Conservation (phyloP, 2,888 invertebrate genomes). For the Ethmia dodecea region DNA sequence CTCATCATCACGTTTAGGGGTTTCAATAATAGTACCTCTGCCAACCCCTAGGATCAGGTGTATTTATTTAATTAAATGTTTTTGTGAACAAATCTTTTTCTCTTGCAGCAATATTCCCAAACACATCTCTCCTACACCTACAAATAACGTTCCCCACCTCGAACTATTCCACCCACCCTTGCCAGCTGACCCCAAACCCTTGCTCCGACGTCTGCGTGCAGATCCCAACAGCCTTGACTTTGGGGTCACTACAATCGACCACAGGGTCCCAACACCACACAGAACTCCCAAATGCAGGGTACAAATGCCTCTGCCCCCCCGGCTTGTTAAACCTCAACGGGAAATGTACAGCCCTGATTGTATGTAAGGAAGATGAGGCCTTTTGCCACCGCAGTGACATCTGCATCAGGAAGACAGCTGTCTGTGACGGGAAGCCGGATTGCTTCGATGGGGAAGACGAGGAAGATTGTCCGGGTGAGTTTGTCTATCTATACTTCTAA, state of each 20-base stretch:
- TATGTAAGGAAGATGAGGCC: constrained; percentile 67
- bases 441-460: constrained; percentile 79
- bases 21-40: too few species aligned
- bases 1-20: too few species aligned
- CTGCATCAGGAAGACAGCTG: constrained; percentile 46
- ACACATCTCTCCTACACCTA: constrained; percentile 54
- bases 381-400: constrained; percentile 62
- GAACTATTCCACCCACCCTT: constrained; percentile 65
- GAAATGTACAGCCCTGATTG: constrained; percentile 73
- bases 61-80: too few species aligned
- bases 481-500: too few species aligned
- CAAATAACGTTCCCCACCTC: constrained; percentile 34
- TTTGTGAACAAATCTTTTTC: too few species aligned
- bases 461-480: constrained; percentile 55
- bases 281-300: constrained; percentile 20
- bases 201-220: constrained; percentile 88
- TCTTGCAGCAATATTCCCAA: constrained; percentile 70
- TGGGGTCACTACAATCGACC: constrained; percentile 5
- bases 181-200: constrained; percentile 78
- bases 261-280: constrained; percentile 1
- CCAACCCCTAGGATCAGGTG: too few species aligned
- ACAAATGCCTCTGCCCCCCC: constrained; percentile 81
- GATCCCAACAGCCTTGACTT: constrained; percentile 24
- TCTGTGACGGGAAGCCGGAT: constrained; percentile 73
- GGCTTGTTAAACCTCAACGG: constrained; percentile 75